Conservation (phyloP, 2,113 vertebrate genomes). For the Reinhardtius hippoglossoides region DNA sequence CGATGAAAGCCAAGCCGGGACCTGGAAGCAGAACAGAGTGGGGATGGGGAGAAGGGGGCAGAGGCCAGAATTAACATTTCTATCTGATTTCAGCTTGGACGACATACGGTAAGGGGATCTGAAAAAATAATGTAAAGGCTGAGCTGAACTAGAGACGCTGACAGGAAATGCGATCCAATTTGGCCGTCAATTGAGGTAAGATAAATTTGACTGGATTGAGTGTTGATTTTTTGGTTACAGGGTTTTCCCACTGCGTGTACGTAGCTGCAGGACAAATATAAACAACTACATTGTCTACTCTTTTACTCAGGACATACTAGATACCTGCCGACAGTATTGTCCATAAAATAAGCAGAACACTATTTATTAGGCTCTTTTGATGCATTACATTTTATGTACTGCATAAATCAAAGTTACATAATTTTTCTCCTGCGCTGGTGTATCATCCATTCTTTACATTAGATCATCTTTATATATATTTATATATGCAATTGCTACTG, state of each 20-base stretch:
- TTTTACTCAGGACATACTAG: background rate
- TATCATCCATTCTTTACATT: too few species aligned
- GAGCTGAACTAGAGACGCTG: too few species aligned
- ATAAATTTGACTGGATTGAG: background rate
- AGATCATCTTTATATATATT: background rate
- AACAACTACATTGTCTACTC: background rate
- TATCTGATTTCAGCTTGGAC: conserved; percentile 56
- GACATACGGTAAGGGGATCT: conserved; percentile 23
- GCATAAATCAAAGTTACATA: background rate
- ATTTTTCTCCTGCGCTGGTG: background rate
- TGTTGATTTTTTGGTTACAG: conserved; percentile 6
- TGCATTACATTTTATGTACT: conserved; percentile 1
- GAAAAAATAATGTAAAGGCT: conserved; percentile 11
- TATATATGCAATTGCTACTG: background rate
- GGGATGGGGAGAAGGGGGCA: conserved; percentile 53
- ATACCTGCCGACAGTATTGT: background rate
- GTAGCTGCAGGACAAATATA: conserved; percentile 34
- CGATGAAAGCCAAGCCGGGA: conserved; percentile 98
- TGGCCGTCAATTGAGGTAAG: background rate
- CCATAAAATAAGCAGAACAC: background rate
- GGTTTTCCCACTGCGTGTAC: conserved; percentile 7
- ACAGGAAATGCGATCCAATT: background rate
- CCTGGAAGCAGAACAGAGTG: conserved; percentile 86
- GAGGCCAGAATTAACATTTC: conserved; percentile 60
- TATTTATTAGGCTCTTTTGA: conserved; percentile 3